Evolutionary conservation across 1,140 invertebrate species (phyloP), one percentile per base, ranked within the genome.

Genomic region (Hycleus phaleratus): DNA sequence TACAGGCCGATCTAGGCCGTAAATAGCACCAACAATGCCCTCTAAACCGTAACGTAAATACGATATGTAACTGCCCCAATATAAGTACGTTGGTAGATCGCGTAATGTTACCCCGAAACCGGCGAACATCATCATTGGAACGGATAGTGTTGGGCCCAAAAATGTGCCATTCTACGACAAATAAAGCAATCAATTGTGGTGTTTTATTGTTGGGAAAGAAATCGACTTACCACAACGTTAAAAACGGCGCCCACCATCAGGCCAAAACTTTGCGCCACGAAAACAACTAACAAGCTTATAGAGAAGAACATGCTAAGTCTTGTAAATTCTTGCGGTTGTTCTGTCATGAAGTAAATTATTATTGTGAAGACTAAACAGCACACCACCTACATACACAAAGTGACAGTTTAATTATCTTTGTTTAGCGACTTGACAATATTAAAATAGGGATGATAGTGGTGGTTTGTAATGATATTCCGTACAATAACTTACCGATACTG

Each of bases 31-130:
- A 10, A 91, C 82, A 42, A 79, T 80, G 46, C 91, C 89, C 76
- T 96, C 92, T n/a, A 95, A 79, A 3, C 88, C 88, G 68, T 93
- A 96, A 66, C 91, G 79, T 24, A 95, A 74, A 68, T 93, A 95
- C 11, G 90, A 93, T 44, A 93, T 74, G 66, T 94, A 89, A 26
- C 86, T 91, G 0, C 93, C 86, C 90, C 91, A 95, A 65, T 86
- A 82, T 0, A 96, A 73, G 68, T 93, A 93, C 0, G 67, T 61
- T 0, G 93, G 93, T 67, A 91, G 73, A 73, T 91, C 88, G 0
- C 80, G 72, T 4, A 91, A 70, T 0, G 85, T 83, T 1, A 91
- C 88, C 1, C 88, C 88, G 66, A 91, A 91, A 26, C 88, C 88
- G 49, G 87, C 85, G 62, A 91, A 91, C 88, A 91, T 90, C 89